Base-by-base conservation (phyloP, 2,888 invertebrate species). In the Bedellia somnulentella region DNA sequence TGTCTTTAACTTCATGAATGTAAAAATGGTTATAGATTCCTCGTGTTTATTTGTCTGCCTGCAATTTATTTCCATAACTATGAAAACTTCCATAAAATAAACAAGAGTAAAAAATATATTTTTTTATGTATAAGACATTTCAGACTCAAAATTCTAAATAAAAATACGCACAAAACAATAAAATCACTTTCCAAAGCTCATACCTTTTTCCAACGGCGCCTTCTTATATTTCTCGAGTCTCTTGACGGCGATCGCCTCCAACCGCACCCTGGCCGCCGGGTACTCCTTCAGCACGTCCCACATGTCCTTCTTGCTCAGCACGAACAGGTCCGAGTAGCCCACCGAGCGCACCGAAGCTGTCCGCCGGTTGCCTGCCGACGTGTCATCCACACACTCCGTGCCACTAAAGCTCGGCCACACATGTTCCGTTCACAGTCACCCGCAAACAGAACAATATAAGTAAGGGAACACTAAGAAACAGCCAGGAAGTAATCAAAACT, bases 271-370 rank as follows among this genome's bases (percentile, higher is more conserved):
- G 38, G 93, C 93, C 13, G 93, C 91, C 15, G 93, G 93, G 70
- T 93, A 93, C 63, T 93, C 93, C 73, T 97, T 94, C 41, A 95
- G 85, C 42, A 98, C 98, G 71, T 97, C 97, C 97, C 96, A 97
- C 90, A 98, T 93, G 80, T 97, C 97, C 80, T 94, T 94, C 82
- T 98, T 98, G 73, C 93, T 94, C 47, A 98, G 85, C 60, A 97
- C 96, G 80, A 98, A 98, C 52, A 98, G 83, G 78, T 98, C 97
- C 67, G 96, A 96, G 79, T 98, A 98, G 49, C 98, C 98, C 40
- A 98, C 97, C 35, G 96, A 97, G 47, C 94, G 84, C 48, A 98
- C 97, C 52, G 95, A 95, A 46, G 98, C 98, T 62, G 98, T 98
- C 70, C 97, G 84, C 60, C 97, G 84, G 80, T 98, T 98, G 58